Conservation (phyloP, 1,140 invertebrate species). For the Ceratina calcarata region DNA sequence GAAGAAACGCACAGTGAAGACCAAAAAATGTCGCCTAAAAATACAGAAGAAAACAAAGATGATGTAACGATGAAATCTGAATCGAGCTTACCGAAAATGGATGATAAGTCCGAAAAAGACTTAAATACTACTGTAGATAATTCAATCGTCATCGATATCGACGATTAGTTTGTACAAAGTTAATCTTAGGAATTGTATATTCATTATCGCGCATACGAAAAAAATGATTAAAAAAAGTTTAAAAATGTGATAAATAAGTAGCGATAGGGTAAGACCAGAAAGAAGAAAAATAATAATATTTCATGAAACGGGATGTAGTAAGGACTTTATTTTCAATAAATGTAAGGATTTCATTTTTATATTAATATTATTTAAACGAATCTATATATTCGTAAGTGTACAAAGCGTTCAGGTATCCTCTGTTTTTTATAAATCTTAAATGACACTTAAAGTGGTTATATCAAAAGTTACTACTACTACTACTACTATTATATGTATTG, state of each 20-base stretch:
- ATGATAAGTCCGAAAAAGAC: background rate
- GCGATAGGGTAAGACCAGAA: background rate
- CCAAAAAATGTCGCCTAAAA: background rate
- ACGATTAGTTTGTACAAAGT: background rate
- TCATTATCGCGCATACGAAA: background rate
- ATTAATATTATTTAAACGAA: background rate
- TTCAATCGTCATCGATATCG: background rate
- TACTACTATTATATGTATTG: background rate
- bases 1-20: too few relatives aligned
- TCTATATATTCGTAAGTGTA: background rate
- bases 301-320: background rate
- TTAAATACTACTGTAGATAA: background rate
- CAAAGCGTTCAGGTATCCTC: background rate
- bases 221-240: background rate
- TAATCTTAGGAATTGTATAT: background rate
- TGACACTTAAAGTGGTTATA: background rate
- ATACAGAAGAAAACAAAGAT: background rate
- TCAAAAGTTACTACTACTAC: too few relatives aligned
- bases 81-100: too few relatives aligned
- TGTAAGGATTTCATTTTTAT: background rate
- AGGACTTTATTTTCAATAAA: background rate
- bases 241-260: conserved; percentile 25
- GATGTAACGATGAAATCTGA: background rate
- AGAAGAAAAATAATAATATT: background rate
- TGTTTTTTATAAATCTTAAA: conserved; percentile 18